Base-by-base conservation (phyloP, 2,113 vertebrate genomes). In the Centropristis striata region DNA sequence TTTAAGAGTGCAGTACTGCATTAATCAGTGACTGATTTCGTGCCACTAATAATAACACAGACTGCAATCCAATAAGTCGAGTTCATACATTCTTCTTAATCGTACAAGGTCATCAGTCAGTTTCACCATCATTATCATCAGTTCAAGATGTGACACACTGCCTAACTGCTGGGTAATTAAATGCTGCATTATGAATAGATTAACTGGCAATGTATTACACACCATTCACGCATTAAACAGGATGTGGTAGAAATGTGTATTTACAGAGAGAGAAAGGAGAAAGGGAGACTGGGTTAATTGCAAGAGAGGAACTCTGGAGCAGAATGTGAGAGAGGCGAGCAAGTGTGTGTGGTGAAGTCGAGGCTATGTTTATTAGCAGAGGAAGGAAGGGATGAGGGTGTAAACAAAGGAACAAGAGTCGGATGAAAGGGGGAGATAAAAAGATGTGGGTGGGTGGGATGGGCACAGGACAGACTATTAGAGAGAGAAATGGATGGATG, bases 321-420 rank as follows among this genome's bases (percentile, higher is more conserved):
- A 55, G 39, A 49, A 49, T 20, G 32, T n/a, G 18, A 39, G 37
- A 44, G 23, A 75, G 59, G 50, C 50, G 7, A 13, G 18, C 57
- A 23, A 44, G 68, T 50, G 42, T 18, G 20, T 54, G 60, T 4
- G 59, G 59, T 51, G 15, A 75, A 84, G 69, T 63, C 10, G 11
- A 61, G 55, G 41, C 59, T 49, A 2, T 78, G 80, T 73, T 84
- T 77, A 77, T 83, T 66, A 90, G 72, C 44, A 5, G 46, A 47
- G 51, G 25, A 59, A 49, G 55, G 59, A 59, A 60, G 49, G 15
- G 14, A 50, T 9, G 51, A 73, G 60, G 28, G 49, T 32, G 70
- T 68, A 75, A 87, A 80, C 67, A 75, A 51, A 83, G 67, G 21
- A 59, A n/a, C 27, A 4, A 16, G 39, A 75, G 72, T 55, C 12